phyloP scores from a whole-genome alignment of 2,113 vertebrate genomes.

The Crotalus helleri region DNA sequence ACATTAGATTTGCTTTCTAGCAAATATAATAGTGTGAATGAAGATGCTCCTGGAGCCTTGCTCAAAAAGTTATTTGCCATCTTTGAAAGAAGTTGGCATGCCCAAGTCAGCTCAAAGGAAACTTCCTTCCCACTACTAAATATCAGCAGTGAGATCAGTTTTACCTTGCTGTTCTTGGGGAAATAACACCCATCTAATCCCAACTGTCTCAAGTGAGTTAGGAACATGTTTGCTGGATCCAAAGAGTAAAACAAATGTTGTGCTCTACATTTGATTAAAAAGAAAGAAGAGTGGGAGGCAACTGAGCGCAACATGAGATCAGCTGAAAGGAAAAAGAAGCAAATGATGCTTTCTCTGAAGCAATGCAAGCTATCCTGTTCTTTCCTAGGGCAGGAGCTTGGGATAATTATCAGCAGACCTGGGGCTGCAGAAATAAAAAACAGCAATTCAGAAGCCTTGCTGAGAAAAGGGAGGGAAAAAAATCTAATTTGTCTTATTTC shows the following conservation, averaged over 20 bases:
- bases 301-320: background rate
- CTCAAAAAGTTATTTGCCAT: background rate
- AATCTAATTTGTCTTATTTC: background rate
- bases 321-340: background rate
- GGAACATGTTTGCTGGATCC: conserved; percentile 8
- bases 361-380: background rate
- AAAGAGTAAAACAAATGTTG: background rate
- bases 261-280: background rate
- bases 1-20: background rate
- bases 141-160: background rate
- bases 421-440: background rate
- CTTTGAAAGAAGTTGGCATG: background rate
- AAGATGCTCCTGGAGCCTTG: background rate
- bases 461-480: background rate
- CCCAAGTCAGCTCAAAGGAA: background rate
- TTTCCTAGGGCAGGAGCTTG: background rate
- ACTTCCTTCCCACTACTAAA: background rate
- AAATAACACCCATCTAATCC: background rate
- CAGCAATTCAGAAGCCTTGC: background rate
- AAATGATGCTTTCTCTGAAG: background rate
- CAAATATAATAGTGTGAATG: background rate
- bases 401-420: background rate
- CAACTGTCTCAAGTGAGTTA: background rate
- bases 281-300: background rate
- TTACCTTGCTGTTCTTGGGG: background rate